Conservation (phyloP, 1,140 invertebrate genomes). For the Berghia stephanieae region DNA sequence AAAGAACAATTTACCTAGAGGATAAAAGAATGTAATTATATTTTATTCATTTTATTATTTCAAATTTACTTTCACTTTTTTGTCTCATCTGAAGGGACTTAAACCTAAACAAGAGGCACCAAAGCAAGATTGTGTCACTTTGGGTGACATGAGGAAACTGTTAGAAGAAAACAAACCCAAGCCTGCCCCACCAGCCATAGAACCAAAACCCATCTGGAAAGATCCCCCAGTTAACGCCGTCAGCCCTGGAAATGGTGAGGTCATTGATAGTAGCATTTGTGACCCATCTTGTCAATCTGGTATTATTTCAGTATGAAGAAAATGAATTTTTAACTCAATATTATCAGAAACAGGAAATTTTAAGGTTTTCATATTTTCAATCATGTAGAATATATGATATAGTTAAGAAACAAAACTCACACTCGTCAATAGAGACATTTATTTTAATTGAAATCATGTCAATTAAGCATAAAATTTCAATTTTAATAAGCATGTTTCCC, state of each 20-base stretch:
- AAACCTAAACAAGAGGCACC: slow-evolving; percentile 24
- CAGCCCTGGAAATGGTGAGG: slow-evolving; percentile 61
- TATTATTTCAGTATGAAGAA: slow-evolving; percentile 8
- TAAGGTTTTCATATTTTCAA: too few species aligned
- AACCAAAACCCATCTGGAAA: slow-evolving; percentile 48
- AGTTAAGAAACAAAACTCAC: too few species aligned
- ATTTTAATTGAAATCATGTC: too few species aligned
- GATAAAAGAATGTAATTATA: neutral
- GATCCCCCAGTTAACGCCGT: slow-evolving; percentile 56
- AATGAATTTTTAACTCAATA: too few species aligned
- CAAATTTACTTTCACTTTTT: neutral
- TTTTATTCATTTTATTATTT: neutral
- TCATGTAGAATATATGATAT: too few species aligned
- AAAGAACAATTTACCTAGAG: too few species aligned
- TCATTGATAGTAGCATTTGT: neutral
- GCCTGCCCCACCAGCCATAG: slow-evolving; percentile 47
- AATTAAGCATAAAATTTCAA: too few species aligned
- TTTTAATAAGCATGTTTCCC: too few species aligned
- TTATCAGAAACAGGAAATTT: too few species aligned
- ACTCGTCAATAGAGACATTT: too few species aligned
- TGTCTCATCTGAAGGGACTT: slow-evolving; percentile 25
- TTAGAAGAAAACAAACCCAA: slow-evolving; percentile 43
- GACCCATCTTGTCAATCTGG: neutral
- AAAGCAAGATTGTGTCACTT: slow-evolving; percentile 44
- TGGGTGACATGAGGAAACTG: slow-evolving; percentile 55